Conservation (phyloP, 2,113 vertebrate species). For the Chionomys nivalis region DNA sequence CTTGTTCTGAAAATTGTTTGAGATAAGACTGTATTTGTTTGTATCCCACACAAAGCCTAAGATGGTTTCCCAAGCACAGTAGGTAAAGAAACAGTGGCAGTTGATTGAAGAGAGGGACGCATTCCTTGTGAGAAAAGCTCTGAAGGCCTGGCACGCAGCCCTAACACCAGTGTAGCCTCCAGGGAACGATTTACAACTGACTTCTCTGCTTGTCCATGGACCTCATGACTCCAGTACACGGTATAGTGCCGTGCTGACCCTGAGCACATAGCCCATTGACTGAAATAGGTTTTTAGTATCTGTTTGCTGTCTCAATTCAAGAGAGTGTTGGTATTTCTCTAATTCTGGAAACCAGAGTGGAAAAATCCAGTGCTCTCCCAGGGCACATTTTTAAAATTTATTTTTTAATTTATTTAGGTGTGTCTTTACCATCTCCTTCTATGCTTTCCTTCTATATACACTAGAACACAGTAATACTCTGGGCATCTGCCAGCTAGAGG, state of each 20-base stretch:
- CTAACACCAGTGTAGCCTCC: background rate
- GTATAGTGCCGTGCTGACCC: background rate
- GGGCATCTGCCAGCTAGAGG: background rate
- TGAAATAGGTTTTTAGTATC: background rate
- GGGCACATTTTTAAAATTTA: background rate
- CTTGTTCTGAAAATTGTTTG: constrained; percentile 1
- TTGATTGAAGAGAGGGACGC: background rate
- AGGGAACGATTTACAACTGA: background rate
- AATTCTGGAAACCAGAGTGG: background rate
- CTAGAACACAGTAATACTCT: background rate
- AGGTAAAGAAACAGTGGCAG: background rate
- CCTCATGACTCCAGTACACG: background rate
- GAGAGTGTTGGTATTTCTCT: background rate
- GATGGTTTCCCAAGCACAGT: background rate
- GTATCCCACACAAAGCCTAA: background rate
- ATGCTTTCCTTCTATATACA: constrained; percentile 44
- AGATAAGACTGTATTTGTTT: background rate
- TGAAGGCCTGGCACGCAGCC: too few species aligned
- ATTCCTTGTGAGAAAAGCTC: background rate
- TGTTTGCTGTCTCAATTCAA: background rate
- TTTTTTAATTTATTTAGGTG: background rate
- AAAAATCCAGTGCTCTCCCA: background rate
- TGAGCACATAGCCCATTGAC: background rate
- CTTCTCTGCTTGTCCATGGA: background rate
- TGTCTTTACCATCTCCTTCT: background rate